Conservation (phyloP, 2,888 invertebrate species). For the Brenthis hecate region DNA sequence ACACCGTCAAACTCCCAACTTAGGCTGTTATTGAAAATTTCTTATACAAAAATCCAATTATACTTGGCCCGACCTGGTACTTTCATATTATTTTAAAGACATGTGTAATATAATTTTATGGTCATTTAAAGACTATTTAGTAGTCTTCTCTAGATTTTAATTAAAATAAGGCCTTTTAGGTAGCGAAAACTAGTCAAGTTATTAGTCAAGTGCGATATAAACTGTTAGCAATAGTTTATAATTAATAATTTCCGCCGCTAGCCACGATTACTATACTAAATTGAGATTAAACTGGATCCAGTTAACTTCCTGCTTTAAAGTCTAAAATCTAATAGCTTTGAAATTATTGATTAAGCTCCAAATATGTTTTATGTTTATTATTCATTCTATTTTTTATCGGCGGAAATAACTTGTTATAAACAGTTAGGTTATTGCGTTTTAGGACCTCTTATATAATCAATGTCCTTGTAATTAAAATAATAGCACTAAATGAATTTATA, state of each 20-base stretch:
- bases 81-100: neutral
- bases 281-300: conserved; percentile 41
- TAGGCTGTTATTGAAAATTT: no score
- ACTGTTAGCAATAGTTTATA: conserved; percentile 37
- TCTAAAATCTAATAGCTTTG: conserved; percentile 39
- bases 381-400: conserved; percentile 28
- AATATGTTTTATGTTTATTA: conserved; percentile 38
- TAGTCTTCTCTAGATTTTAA: neutral
- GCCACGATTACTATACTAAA: conserved; percentile 42
- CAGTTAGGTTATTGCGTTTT: conserved; percentile 25
- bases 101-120: neutral
- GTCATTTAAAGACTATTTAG: neutral
- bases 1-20: no score
- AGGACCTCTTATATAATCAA: conserved; percentile 16
- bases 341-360: conserved; percentile 35
- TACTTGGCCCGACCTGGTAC: no score
- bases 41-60: no score
- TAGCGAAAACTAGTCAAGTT: conserved; percentile 24
- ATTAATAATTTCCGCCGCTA: conserved; percentile 42
- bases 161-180: conserved; percentile 19
- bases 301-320: conserved; percentile 42
- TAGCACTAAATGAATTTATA: neutral
- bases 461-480: conserved; percentile 10
- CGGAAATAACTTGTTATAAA: conserved; percentile 29
- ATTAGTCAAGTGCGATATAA: conserved; percentile 28